phyloP scores from a whole-genome alignment of 2,113 vertebrate genomes.

The Nestor notabilis region DNA sequence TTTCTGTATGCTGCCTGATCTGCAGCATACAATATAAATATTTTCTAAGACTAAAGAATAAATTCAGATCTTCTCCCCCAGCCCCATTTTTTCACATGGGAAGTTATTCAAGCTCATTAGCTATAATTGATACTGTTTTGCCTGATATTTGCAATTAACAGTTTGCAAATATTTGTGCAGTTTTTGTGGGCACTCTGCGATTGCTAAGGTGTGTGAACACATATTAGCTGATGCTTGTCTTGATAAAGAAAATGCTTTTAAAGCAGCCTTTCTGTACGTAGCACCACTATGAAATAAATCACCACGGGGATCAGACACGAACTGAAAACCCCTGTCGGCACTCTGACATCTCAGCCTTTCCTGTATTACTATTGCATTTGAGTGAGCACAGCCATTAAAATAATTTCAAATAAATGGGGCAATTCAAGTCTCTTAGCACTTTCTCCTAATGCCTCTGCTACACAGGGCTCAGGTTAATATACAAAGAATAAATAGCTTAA shows the following conservation, averaged over 20 bases:
- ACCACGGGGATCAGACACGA: background rate
- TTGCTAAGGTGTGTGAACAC: background rate
- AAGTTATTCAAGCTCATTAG: background rate
- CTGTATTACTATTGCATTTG: background rate
- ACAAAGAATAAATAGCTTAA: background rate
- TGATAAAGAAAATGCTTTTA: background rate
- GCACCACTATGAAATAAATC: background rate
- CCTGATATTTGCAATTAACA: background rate
- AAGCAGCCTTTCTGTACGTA: background rate
- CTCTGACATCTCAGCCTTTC: background rate
- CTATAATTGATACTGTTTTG: background rate
- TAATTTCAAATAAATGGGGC: background rate
- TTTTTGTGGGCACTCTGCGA: accelerated
- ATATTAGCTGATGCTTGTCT: background rate
- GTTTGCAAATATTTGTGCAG: background rate
- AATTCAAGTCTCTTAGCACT: background rate
- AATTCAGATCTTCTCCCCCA: background rate
- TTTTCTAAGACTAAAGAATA: background rate
- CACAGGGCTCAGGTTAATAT: background rate
- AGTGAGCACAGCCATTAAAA: background rate
- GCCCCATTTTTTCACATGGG: background rate
- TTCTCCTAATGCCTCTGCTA: background rate
- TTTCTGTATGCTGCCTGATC: background rate
- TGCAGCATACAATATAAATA: background rate
- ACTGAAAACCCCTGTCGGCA: background rate